A percentile compares a stretch with the other conserved stretches of the same genome.
phyloP scores from a whole-genome alignment of 2,888 invertebrate species.

The Sesia bembeciformis region DNA sequence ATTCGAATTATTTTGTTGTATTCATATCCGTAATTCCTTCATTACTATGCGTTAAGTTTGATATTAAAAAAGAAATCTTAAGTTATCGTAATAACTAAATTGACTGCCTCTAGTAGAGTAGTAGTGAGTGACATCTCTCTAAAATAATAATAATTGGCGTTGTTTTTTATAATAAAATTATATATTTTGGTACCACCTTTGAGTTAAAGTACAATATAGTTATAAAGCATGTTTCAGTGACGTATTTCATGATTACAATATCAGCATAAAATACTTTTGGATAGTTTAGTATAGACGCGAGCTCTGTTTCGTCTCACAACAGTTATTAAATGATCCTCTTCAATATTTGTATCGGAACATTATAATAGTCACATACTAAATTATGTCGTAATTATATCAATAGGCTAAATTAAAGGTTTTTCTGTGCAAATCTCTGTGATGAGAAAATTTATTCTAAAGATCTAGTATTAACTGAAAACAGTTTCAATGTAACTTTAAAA shows the following conservation, averaged over 20 bases:
- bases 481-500: slow-evolving; percentile 58
- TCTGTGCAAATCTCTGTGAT: slow-evolving; percentile 71
- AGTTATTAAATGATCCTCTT: slow-evolving; percentile 44
- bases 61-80: slow-evolving; percentile 38
- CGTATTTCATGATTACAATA: slow-evolving; percentile 54
- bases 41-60: slow-evolving; percentile 55
- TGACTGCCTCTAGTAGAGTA: slow-evolving; percentile 48
- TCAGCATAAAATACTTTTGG: slow-evolving; percentile 49
- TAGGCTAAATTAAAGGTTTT: slow-evolving; percentile 59
- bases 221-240: slow-evolving; percentile 60
- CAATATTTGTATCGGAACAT: slow-evolving; percentile 56
- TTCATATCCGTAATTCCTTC: slow-evolving; percentile 57
- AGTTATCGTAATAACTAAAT: slow-evolving; percentile 58
- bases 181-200: slow-evolving; percentile 72
- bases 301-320: slow-evolving; percentile 60
- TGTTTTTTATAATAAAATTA: slow-evolving; percentile 45
- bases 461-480: slow-evolving; percentile 58
- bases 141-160: slow-evolving; percentile 59
- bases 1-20: slow-evolving; percentile 65
- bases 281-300: slow-evolving; percentile 59
- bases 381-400: slow-evolving; percentile 60
- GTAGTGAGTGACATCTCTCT: slow-evolving; percentile 58
- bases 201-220: slow-evolving; percentile 72
- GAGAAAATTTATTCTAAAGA: slow-evolving; percentile 68
- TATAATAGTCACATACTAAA: slow-evolving; percentile 58